These are phyloP conservation scores for Pandemis corylana DNA, from an alignment of 2,888 invertebrate species.

Conservation along the genomic window DNA sequence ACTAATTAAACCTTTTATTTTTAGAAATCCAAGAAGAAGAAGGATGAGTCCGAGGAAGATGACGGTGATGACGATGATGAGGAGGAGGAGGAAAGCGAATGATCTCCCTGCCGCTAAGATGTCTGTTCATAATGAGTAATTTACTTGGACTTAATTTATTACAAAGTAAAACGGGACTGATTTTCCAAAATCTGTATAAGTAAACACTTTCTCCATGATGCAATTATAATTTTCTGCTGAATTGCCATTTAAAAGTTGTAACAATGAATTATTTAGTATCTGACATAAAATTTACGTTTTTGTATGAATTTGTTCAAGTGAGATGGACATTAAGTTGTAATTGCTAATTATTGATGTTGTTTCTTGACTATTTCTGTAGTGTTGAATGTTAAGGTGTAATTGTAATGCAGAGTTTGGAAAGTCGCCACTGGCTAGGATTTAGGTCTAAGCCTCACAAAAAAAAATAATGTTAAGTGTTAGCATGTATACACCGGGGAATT, in stretches of 20 bases:
- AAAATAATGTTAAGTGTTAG: constrained; percentile 85
- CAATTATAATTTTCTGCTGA: constrained; percentile 40
- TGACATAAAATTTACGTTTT: constrained; percentile 4
- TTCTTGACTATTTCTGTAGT: constrained; percentile 57
- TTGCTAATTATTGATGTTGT: constrained; percentile 36
- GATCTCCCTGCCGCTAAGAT: constrained; percentile 79
- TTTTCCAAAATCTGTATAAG: constrained; percentile 80
- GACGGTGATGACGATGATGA: constrained; percentile 86
- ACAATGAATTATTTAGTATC: constrained; percentile 35
- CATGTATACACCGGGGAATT: constrained; percentile 83
- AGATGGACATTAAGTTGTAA: constrained; percentile 29
- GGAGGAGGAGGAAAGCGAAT: constrained; percentile 88
- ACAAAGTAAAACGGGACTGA: constrained; percentile 81
- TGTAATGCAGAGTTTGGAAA: constrained; percentile 81
- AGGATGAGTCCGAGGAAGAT: constrained; percentile 87
- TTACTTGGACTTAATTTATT: constrained; percentile 85
- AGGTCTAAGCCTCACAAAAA: constrained; percentile 77
- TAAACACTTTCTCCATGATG: constrained; percentile 42
- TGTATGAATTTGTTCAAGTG: constrained; percentile 28
- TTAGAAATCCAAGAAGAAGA: constrained; percentile 85
- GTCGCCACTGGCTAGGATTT: constrained; percentile 80
- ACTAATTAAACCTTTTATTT: constrained; percentile 43
- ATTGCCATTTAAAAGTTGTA: constrained; percentile 6
- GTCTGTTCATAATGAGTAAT: constrained; percentile 83
- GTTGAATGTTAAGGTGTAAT: constrained; percentile 60